Percentiles rank a stretch among this genome's conserved stretches.
phyloP scores from a whole-genome alignment of 2,888 invertebrate species.

The Tachina fera region DNA sequence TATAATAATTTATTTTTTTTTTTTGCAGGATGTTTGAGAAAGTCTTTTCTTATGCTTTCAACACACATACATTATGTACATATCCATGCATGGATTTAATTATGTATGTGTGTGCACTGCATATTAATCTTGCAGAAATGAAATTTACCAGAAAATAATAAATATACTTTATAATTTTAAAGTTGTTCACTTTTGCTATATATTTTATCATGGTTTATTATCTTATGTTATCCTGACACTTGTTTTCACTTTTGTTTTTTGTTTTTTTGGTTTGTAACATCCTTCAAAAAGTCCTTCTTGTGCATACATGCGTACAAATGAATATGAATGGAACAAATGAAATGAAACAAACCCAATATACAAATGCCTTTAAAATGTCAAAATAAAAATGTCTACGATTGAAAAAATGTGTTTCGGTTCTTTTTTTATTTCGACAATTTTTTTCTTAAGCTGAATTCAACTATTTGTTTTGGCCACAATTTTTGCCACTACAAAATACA shows the following conservation, averaged over 20 bases:
- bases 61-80: too few relatives aligned
- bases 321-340: constrained; percentile 15
- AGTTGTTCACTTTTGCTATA: constrained; percentile 4
- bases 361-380: neutral
- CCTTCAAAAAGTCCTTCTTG: constrained; percentile 15
- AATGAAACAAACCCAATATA: constrained; percentile 36
- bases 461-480: too few relatives aligned
- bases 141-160: neutral
- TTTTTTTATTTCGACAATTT: too few relatives aligned
- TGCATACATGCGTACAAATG: neutral
- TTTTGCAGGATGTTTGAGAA: too few relatives aligned
- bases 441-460: too few relatives aligned
- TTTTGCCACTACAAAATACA: too few relatives aligned
- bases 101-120: neutral
- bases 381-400: too few relatives aligned
- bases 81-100: too few relatives aligned
- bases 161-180: neutral
- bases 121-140: neutral
- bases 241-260: constrained; percentile 22
- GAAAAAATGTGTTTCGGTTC: too few relatives aligned
- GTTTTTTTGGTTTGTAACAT: neutral
- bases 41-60: too few relatives aligned
- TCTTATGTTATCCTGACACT: constrained; percentile 32
- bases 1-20: too few relatives aligned
- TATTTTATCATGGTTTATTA: neutral